phyloP scores from a whole-genome alignment of 2,113 vertebrate genomes.

The Phaethon lepturus region DNA sequence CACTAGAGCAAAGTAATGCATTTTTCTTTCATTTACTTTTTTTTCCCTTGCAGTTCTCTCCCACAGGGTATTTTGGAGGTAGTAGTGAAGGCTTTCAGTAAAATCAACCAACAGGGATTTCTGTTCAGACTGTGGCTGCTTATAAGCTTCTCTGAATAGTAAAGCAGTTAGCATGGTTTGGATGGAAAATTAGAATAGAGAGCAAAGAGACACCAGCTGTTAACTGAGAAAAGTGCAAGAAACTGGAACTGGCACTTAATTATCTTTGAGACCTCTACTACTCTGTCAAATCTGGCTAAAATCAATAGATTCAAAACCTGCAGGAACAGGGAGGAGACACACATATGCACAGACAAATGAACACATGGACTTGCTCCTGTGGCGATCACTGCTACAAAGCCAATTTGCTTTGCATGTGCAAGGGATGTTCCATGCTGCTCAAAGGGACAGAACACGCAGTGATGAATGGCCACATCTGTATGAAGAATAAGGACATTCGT shows the following conservation, averaged over 20 bases:
- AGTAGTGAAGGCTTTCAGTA: background rate
- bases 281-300: background rate
- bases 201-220: background rate
- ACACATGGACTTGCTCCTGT: fast-evolving
- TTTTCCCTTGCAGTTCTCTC: background rate
- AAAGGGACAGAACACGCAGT: background rate
- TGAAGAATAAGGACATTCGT: background rate
- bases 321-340: background rate
- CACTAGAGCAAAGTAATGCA: background rate
- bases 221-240: slow-evolving; percentile 11
- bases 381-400: background rate
- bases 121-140: background rate
- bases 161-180: background rate
- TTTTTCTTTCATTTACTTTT: background rate
- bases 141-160: background rate
- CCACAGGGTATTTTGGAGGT: background rate
- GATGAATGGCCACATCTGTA: background rate
- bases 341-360: background rate
- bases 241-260: slow-evolving; percentile 30
- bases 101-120: background rate
- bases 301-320: background rate
- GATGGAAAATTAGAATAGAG: slow-evolving; percentile 7
- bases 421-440: background rate
- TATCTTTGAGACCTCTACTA: slow-evolving; percentile 20
- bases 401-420: background rate